These are phyloP conservation scores for Diachrysia chrysitis DNA, from an alignment of 2,888 invertebrate genomes.

Conservation along the genomic window DNA sequence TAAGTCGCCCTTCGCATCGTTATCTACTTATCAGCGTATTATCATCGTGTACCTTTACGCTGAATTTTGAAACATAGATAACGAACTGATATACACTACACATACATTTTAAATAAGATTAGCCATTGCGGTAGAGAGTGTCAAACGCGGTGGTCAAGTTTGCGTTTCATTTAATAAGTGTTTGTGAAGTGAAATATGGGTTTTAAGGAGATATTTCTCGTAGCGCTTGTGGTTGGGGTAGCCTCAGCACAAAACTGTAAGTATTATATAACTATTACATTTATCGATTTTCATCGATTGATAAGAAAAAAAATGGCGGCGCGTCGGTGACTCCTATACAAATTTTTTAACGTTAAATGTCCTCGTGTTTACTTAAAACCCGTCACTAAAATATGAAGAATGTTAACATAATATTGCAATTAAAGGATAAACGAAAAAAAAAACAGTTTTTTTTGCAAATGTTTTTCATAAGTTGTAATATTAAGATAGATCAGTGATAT, in stretches of 20 bases:
- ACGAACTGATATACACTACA: conserved; percentile 70
- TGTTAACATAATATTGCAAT: too few species aligned
- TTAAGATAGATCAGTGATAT: too few species aligned
- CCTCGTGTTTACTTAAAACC: too few species aligned
- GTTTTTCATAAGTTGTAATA: too few species aligned
- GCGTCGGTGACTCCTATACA: conserved; percentile 16
- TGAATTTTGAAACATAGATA: conserved; percentile 85
- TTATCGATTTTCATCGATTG: conserved; percentile 19
- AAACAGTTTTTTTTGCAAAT: too few species aligned
- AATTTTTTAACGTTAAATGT: not conserved
- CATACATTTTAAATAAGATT: conserved; percentile 68
- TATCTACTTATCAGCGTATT: conserved; percentile 63
- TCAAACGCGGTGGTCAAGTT: conserved; percentile 66
- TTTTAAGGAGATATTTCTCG: conserved; percentile 60
- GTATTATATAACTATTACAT: conserved; percentile 53
- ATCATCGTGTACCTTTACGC: conserved; percentile 74
- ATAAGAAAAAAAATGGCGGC: conserved; percentile 55
- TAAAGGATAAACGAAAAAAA: too few species aligned
- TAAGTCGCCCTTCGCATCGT: conserved; percentile 52
- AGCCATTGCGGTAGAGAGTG: conserved; percentile 59
- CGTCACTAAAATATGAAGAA: too few species aligned
- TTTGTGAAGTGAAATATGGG: conserved; percentile 68
- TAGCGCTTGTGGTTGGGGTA: conserved; percentile 64
- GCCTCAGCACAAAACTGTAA: conserved; percentile 72
- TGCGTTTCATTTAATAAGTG: conserved; percentile 46